Conservation (phyloP, 2,888 invertebrate species). For the Anthophora plumipes region DNA sequence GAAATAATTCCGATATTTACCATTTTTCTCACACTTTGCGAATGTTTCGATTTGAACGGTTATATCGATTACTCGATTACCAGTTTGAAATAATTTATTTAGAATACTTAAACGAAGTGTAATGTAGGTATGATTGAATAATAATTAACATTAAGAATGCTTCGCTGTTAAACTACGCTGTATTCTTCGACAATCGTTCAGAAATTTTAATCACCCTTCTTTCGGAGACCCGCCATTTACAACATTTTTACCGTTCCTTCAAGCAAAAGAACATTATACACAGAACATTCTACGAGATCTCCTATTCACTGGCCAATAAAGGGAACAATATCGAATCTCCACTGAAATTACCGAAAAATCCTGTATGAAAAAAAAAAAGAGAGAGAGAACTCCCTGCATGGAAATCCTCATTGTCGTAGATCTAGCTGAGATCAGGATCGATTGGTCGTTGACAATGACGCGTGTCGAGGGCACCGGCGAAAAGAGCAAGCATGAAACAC, state of each 20-base stretch:
- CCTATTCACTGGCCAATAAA: constrained; percentile 56
- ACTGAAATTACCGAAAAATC: constrained; percentile 60
- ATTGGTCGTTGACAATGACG: constrained; percentile 71
- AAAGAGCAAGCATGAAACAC: constrained; percentile 72
- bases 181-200: not conserved
- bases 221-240: not conserved
- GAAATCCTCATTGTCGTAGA: constrained; percentile 56
- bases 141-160: too few relatives aligned
- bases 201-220: not conserved
- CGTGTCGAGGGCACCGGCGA: constrained; percentile 68
- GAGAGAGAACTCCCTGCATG: constrained; percentile 41
- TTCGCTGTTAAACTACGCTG: too few relatives aligned
- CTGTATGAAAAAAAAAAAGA: constrained; percentile 5
- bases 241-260: not conserved
- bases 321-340: constrained; percentile 48
- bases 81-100: too few relatives aligned
- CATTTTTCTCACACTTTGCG: too few relatives aligned
- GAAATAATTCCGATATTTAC: too few relatives aligned
- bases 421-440: constrained; percentile 60
- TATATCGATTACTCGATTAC: too few relatives aligned
- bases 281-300: constrained; percentile 6
- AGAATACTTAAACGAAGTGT: too few relatives aligned
- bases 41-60: too few relatives aligned
- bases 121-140: too few relatives aligned
- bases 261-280: constrained; percentile 22